Conservation (phyloP, 1,140 invertebrate genomes). For the Neelides sp. region DNA sequence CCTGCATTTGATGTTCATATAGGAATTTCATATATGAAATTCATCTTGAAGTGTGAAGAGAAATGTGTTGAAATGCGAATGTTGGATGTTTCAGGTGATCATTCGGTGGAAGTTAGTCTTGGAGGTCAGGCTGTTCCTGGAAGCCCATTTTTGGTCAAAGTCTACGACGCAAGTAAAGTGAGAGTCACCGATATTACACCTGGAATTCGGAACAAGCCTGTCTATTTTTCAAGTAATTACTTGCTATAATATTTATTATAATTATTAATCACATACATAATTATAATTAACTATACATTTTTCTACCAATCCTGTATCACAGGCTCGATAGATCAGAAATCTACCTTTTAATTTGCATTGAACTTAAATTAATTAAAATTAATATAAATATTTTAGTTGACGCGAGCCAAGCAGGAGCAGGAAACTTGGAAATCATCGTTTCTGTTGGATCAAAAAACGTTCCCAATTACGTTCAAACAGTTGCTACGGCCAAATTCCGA, state of each 20-base stretch:
- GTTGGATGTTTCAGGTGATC: constrained; percentile 60
- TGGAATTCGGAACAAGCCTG: constrained; percentile 77
- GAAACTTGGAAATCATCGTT: constrained; percentile 94
- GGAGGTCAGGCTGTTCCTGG: constrained; percentile 73
- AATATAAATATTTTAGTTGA: constrained; percentile 57
- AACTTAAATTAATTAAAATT: no score
- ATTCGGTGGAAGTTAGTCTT: constrained; percentile 78
- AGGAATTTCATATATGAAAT: constrained; percentile 7
- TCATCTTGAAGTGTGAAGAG: constrained; percentile 14
- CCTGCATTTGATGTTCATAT: not conserved
- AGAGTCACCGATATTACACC: constrained; percentile 78
- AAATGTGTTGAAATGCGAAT: no score
- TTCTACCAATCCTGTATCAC: no score
- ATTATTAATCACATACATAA: constrained; percentile 7
- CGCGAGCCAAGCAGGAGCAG: constrained; percentile 70
- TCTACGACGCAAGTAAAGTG: constrained; percentile 83
- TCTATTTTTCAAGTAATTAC: constrained; percentile 57
- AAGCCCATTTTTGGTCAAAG: constrained; percentile 88
- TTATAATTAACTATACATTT: constrained; percentile 1
- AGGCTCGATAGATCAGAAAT: no score
- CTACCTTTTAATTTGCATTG: no score
- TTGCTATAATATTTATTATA: not conserved
- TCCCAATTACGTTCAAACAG: constrained; percentile 94
- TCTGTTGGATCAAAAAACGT: constrained; percentile 95
- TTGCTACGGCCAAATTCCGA: constrained; percentile 86